Conservation (phyloP, 2,113 vertebrate species). For the Actinemys pallida region DNA sequence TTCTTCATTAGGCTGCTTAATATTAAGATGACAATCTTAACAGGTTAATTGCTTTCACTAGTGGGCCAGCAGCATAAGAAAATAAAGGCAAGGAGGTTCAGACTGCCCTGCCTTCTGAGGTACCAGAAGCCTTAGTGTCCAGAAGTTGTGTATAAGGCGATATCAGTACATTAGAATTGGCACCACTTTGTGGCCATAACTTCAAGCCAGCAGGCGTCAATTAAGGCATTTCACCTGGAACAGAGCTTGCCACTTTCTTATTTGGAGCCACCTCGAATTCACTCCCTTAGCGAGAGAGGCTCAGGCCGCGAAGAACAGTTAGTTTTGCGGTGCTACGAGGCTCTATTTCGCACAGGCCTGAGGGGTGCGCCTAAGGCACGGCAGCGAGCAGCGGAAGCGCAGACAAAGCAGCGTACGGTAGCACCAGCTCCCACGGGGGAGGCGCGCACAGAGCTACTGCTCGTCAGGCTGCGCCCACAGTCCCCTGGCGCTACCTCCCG, state of each 20-base stretch:
- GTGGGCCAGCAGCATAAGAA: background rate
- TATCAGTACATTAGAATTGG: background rate
- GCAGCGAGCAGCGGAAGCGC: background rate
- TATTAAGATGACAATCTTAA: background rate
- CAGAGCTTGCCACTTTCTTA: no score
- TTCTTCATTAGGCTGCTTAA: background rate
- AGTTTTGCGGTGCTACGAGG: background rate
- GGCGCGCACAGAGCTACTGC: background rate
- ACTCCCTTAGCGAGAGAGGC: background rate
- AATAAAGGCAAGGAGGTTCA: background rate
- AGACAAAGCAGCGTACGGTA: background rate
- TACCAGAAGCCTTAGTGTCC: background rate
- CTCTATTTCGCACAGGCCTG: background rate
- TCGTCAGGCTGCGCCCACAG: no score
- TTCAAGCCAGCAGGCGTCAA: background rate
- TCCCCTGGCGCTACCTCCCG: conserved; percentile 3
- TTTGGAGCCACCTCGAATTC: background rate
- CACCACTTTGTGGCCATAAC: background rate
- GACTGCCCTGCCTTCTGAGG: background rate
- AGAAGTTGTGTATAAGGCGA: background rate
- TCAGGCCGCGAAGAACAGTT: background rate
- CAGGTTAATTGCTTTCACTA: background rate
- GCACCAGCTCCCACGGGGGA: background rate
- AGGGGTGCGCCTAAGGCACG: background rate
- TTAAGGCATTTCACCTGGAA: no score